Conservation (phyloP, 2,113 vertebrate species). For the Varanus komodoensis region DNA sequence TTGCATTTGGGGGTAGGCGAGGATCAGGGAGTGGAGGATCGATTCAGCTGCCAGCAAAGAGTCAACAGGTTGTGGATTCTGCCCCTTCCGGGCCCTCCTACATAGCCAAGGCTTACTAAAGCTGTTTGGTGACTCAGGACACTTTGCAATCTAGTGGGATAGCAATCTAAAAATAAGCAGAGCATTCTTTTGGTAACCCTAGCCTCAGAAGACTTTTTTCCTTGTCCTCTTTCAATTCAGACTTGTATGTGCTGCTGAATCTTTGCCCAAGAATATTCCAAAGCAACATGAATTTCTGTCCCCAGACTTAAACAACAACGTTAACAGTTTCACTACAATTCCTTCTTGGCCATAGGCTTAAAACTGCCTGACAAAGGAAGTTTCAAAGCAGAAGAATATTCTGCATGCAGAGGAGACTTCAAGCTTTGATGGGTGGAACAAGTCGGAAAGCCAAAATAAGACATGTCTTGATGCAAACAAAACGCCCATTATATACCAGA, state of each 20-base stretch:
- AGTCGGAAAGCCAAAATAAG: neutral
- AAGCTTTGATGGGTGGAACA: conserved; percentile 52
- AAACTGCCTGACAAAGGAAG: conserved; percentile 50
- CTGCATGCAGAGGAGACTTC: accelerated
- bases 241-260: neutral
- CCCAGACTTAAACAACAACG: conserved; percentile 67
- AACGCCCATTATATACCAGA: neutral
- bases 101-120: too few relatives aligned
- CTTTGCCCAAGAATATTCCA: conserved; percentile 34
- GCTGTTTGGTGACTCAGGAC: too few relatives aligned
- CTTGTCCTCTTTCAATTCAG: neutral
- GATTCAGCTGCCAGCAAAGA: too few relatives aligned
- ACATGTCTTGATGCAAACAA: neutral
- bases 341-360: conserved; percentile 26
- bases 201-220: too few relatives aligned
- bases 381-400: conserved; percentile 38
- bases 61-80: too few relatives aligned
- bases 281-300: conserved; percentile 39
- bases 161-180: too few relatives aligned
- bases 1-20: too few relatives aligned
- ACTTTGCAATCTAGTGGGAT: too few relatives aligned
- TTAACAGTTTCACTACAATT: conserved; percentile 44
- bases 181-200: too few relatives aligned
- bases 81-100: too few relatives aligned
- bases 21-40: too few relatives aligned